These are phyloP conservation scores for Nymphalis urticae DNA, from an alignment of 2,888 invertebrate genomes.

Conservation along the genomic window DNA sequence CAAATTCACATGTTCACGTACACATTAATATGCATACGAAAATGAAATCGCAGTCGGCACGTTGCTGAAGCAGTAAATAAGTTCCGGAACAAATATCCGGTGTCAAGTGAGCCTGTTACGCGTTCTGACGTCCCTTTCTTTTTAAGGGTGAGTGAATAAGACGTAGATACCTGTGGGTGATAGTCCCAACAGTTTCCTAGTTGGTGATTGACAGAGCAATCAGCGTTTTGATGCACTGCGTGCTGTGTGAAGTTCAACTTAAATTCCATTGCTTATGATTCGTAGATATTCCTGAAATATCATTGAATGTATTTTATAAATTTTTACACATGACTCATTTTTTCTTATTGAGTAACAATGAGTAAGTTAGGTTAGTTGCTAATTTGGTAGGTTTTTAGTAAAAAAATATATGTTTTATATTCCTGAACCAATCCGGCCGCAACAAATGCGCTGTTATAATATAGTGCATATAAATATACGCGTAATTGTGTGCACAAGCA, in stretches of 20 bases:
- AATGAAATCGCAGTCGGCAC: constrained; percentile 62
- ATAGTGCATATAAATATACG: too few relatives aligned
- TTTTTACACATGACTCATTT: too few relatives aligned
- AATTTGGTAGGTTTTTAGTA: too few relatives aligned
- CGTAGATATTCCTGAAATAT: background rate
- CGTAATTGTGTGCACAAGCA: too few relatives aligned
- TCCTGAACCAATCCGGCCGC: too few relatives aligned
- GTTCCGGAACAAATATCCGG: constrained; percentile 73
- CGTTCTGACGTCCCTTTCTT: constrained; percentile 47
- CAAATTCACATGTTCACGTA: constrained; percentile 52
- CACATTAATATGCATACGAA: constrained; percentile 64
- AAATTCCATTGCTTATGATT: background rate
- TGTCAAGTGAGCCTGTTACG: constrained; percentile 52
- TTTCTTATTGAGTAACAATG: too few relatives aligned
- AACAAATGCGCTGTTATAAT: too few relatives aligned
- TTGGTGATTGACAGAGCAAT: constrained; percentile 72
- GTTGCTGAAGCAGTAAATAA: constrained; percentile 66
- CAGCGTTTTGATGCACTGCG: constrained; percentile 41
- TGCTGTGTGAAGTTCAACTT: constrained; percentile 12
- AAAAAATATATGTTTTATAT: too few relatives aligned
- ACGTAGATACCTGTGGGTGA: constrained; percentile 39
- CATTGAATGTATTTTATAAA: background rate
- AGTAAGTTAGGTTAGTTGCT: too few relatives aligned
- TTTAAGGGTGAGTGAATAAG: constrained; percentile 40
- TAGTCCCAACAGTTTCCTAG: constrained; percentile 57